Evolutionary conservation across 2,888 invertebrate species (phyloP), one percentile per base, ranked within the genome.

Genomic region (Nasonia oneida): DNA sequence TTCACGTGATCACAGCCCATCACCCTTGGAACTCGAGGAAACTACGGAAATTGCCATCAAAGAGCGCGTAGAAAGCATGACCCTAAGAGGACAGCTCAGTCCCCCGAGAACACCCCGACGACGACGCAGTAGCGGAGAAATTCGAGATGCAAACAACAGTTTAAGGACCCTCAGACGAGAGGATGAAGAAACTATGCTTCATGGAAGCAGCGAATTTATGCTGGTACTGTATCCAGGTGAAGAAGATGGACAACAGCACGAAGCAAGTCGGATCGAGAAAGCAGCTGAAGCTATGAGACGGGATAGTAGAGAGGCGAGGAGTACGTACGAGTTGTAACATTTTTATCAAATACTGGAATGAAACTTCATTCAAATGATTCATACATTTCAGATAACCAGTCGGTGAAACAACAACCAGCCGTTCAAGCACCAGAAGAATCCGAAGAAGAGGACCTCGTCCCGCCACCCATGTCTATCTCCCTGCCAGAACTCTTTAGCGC

Each of bases 171-270:
- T 86, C 3, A 74, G 78, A 12, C 87, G 89, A 89, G 90, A 89
- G 84, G 90, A 92, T 86, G 94, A 93, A 71, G 94, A 93, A 80
- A 94, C 94, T 89, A 94, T 94, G 80, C 89, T 94, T 73, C 95
- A 95, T 79, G 96, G 95, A 67, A 97, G 97, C 93, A 96, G 96
- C 80, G 97, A 97, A 93, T 96, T 97, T 91, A 97, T 97, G 96
- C 94, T 97, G 88, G 96, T 97, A 79, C 94, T 97, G 75, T 95
- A 95, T 90, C 96, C 96, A 14, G 94, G 94, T n/a, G 94, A 94
- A 81, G 94, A 94, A 88, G 83, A 87, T n/a, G 84, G 83, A 5
- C 42, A n/a, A 15, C 74, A 80, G 5, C 71, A 83, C 15, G 57
- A 83, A 14, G 74, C 67, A 6, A n/a, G 47, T 29, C 14, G 81